Evolutionary conservation across 2,797 vertebrate species (phyloP).

Genomic region (Trachops cirrhosus): DNA sequence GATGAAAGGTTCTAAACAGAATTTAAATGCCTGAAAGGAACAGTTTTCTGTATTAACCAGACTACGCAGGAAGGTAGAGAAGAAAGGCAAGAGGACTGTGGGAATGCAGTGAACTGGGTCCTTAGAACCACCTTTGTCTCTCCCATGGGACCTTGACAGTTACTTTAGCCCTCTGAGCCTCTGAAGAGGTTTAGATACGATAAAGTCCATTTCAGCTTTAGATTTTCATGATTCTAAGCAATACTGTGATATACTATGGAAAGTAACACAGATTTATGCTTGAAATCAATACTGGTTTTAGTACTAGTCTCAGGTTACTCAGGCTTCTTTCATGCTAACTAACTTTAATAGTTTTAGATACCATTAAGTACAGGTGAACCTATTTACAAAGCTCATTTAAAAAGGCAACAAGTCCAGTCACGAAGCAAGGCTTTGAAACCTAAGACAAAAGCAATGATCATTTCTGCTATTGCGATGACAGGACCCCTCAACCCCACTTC

Average conservation of each 20-base stretch:
- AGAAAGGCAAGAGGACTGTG: not conserved
- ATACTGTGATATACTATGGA: not conserved
- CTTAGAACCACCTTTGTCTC: not conserved
- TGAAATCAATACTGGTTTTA: not conserved
- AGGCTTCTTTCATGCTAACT: not conserved
- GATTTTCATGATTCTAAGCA: not conserved
- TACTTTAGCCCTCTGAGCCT: not conserved
- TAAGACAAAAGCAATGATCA: not conserved
- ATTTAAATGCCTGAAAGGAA: not conserved
- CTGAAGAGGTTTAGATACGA: not conserved
- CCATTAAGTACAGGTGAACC: not conserved
- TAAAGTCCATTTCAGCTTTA: not conserved
- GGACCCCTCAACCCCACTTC: not conserved
- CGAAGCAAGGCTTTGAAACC: not conserved
- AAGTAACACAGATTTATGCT: not conserved
- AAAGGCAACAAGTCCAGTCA: not conserved
- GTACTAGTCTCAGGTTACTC: not conserved
- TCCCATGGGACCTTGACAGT: not conserved
- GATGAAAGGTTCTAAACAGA: not conserved
- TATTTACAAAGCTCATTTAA: conserved; percentile 3
- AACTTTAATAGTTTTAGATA: not conserved
- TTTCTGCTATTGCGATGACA: not conserved
- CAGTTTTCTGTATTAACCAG: not conserved
- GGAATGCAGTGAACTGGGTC: not conserved
- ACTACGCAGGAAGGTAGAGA: not conserved